These are phyloP conservation scores for Tenthredo distinguenda DNA, from an alignment of 2,888 invertebrate genomes.

Conservation along the genomic window DNA sequence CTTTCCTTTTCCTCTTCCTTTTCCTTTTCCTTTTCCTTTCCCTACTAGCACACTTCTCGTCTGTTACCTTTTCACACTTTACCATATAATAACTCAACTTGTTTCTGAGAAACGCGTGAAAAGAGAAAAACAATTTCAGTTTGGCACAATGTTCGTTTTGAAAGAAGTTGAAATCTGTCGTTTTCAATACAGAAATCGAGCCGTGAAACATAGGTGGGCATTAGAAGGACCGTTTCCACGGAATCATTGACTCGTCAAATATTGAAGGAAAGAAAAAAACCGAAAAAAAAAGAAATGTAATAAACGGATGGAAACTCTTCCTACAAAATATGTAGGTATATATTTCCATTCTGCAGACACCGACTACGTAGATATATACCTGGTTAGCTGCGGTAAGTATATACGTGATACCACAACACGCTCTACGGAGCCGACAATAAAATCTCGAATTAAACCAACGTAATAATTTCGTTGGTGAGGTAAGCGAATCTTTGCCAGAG, in stretches of 20 bases:
- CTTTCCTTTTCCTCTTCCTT: conserved; percentile 20
- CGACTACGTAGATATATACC: neutral
- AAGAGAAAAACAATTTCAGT: neutral
- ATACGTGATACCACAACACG: neutral
- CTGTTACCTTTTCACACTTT: conserved; percentile 11
- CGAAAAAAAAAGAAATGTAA: neutral
- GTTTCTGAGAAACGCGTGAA: neutral
- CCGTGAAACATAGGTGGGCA: neutral
- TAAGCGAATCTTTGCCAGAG: conserved; percentile 38
- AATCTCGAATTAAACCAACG: conserved; percentile 39
- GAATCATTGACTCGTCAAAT: neutral
- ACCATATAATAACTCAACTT: conserved; percentile 21
- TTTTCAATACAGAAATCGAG: conserved; percentile 14
- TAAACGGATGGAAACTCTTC: neutral
- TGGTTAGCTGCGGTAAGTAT: neutral
- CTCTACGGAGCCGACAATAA: conserved; percentile 19
- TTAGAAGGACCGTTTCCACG: neutral
- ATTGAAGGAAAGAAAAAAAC: neutral
- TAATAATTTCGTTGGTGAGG: conserved; percentile 40
- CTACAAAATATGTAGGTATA: neutral
- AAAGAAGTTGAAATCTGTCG: conserved; percentile 19
- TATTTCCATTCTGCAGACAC: neutral
- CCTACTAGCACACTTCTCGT: conserved; percentile 1
- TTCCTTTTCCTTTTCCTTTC: conserved; percentile 17
- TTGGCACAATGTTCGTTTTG: neutral